Base-by-base conservation (phyloP, 2,797 vertebrate species). In the Bradypus variegatus region DNA sequence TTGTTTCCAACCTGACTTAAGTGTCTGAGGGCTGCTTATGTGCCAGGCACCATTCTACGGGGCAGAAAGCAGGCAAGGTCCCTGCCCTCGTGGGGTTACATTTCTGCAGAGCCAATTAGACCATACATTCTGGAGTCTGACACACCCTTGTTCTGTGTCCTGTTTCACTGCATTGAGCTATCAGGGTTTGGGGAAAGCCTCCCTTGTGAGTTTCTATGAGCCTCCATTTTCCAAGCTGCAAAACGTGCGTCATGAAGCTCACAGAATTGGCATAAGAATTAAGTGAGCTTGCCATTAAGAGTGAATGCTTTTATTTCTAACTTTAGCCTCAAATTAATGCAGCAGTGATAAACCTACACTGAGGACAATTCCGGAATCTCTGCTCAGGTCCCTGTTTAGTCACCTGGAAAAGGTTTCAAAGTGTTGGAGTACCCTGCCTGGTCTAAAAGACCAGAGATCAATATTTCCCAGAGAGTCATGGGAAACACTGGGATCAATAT, bases 21-120 rank as follows among this genome's bases (percentile, higher is more conserved):
- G 7, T 1, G 14, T 1, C 1, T 8, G 55, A n/a, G 19, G 15
- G n/a, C 29, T 29, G 8, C 53, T 15, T 60, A 10, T 3, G 7
- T 9, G 21, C 3, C 72, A 16, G 6, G 29, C 13, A 0, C 86
- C 14, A 29, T 33, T n/a, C 48, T 45, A 1, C 4, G 9, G 8
- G 2, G 38, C 0, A 13, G 41, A 36, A 62, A 58, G 33, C 3
- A 16, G 41, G 45, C 6, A 0, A 67, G 72, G 29, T 14, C 31
- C 58, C 73, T 58, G 53, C 5, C 25, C 23, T 25, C 6, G 0
- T 4, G 25, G 38, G 38, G n/a, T 31, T 7, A 7, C 6, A 7
- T 11, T 25, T 73, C 27, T 62, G 13, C 29, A 48, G 45, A 81
- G 13, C 11, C 1, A 36, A 9, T 36, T 1, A 27, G 29, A 75